Evolutionary conservation across 2,888 invertebrate species (phyloP).

Genomic region (Ormyrus labotus): DNA sequence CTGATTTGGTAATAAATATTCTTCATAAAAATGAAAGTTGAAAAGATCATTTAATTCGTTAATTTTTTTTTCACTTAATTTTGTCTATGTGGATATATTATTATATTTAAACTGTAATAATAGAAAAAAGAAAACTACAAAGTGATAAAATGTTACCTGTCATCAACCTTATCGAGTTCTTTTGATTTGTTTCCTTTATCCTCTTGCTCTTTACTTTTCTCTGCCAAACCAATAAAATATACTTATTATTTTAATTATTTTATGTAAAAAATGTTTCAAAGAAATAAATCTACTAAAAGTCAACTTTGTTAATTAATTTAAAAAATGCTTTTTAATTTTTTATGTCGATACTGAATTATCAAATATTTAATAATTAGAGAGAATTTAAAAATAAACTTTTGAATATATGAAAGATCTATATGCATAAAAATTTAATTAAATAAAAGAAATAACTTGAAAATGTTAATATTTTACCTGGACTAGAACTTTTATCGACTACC

Average conservation of each 20-base stretch:
- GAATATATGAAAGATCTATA: no score
- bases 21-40: no score
- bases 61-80: no score
- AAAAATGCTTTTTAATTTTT: background rate
- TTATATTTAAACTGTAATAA: background rate
- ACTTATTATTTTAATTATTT: background rate
- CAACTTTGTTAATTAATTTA: background rate
- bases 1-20: no score
- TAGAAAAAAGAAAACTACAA: background rate
- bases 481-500: slow-evolving; percentile 42
- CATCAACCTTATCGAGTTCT: slow-evolving; percentile 66
- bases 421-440: background rate
- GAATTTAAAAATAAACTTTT: background rate
- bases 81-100: background rate
- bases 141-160: slow-evolving; percentile 66
- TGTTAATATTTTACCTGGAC: slow-evolving; percentile 50
- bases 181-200: slow-evolving; percentile 49
- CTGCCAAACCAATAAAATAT: slow-evolving; percentile 42
- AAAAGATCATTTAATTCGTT: no score
- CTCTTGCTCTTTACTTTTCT: slow-evolving; percentile 49
- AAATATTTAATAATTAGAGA: background rate
- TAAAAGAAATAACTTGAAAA: slow-evolving; percentile 18
- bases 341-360: background rate
- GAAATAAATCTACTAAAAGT: background rate
- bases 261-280: background rate